Evolutionary conservation across 1,140 invertebrate genomes (phyloP).

Genomic region (Neotoxoptera formosana): DNA sequence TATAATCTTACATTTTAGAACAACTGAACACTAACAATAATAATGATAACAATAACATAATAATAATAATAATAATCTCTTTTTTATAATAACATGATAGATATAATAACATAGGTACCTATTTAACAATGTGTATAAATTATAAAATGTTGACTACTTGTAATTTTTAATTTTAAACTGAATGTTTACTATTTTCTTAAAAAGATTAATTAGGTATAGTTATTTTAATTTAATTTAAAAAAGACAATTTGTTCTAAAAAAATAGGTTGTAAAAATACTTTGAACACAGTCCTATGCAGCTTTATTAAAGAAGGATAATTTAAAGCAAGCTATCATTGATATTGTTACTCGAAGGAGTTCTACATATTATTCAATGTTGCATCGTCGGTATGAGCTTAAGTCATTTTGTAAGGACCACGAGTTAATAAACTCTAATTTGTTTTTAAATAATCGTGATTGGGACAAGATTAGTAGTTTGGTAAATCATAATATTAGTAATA

Average conservation of each 20-base stretch:
- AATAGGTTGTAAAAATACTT: neutral
- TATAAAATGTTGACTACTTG: no score
- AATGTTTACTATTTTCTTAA: no score
- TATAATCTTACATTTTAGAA: no score
- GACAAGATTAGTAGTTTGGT: neutral
- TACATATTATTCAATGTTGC: neutral
- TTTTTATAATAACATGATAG: no score
- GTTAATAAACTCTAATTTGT: neutral
- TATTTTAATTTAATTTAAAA: no score
- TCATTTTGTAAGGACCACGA: neutral
- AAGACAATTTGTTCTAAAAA: neutral
- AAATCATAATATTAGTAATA: neutral
- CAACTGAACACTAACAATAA: no score
- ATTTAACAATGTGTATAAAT: no score
- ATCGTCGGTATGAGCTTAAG: neutral
- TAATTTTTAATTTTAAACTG: no score
- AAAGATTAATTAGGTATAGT: no score
- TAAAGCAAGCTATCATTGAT: neutral
- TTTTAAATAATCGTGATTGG: neutral
- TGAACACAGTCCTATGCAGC: neutral
- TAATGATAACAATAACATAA: no score
- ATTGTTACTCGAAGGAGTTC: neutral
- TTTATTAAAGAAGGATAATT: conserved; percentile 3
- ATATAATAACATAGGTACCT: no score
- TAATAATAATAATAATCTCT: no score